Conservation (phyloP, 1,140 invertebrate genomes). For the Condylostylus longicornis region DNA sequence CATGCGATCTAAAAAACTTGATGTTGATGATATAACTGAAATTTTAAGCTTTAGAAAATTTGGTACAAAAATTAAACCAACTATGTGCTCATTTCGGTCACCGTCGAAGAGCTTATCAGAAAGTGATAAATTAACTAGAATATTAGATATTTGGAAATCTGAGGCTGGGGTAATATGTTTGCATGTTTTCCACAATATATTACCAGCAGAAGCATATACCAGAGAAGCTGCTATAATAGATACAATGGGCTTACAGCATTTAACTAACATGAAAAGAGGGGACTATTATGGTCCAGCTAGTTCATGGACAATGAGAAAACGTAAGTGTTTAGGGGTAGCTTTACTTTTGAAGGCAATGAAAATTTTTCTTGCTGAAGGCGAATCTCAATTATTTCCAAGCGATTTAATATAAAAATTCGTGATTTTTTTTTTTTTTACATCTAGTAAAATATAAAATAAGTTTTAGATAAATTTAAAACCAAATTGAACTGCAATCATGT, state of each 20-base stretch:
- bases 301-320: slow-evolving; percentile 56
- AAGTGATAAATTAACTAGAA: slow-evolving; percentile 54
- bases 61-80: slow-evolving; percentile 7
- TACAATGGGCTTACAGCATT: slow-evolving; percentile 56
- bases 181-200: slow-evolving; percentile 81
- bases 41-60: neutral
- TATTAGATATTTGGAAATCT: slow-evolving; percentile 74
- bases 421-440: slow-evolving; percentile 2
- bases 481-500: no score
- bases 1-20: slow-evolving; percentile 25
- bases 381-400: slow-evolving; percentile 54
- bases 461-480: no score
- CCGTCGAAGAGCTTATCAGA: slow-evolving; percentile 9
- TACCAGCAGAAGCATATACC: slow-evolving; percentile 81
- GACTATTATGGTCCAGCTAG: slow-evolving; percentile 66
- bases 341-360: slow-evolving; percentile 71
- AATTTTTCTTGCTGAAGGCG: slow-evolving; percentile 76
- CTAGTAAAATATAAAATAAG: slow-evolving; percentile 1
- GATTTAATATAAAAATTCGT: slow-evolving; percentile 49
- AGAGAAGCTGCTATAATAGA: slow-evolving; percentile 89
- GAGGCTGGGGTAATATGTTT: slow-evolving; percentile 75
- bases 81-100: slow-evolving; percentile 19
- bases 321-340: slow-evolving; percentile 58
- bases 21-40: slow-evolving; percentile 4
- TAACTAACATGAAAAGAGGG: slow-evolving; percentile 70